phyloP scores from a whole-genome alignment of 2,113 vertebrate species.

The Labeo catla region DNA sequence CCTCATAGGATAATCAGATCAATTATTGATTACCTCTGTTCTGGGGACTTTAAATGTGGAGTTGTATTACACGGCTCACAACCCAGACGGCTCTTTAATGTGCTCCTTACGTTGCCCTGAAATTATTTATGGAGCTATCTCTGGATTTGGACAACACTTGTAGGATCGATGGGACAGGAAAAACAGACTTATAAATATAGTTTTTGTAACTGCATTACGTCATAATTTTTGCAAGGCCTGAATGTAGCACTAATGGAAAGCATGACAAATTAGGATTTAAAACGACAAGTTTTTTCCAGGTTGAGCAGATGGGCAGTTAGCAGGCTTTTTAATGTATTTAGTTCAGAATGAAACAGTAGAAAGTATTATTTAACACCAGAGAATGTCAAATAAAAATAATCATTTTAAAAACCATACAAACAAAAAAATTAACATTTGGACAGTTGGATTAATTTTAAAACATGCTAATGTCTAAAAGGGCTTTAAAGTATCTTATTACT shows the following conservation, averaged over 20 bases:
- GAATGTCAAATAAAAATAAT: background rate
- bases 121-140: constrained; percentile 4
- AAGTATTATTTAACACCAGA: background rate
- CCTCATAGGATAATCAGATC: constrained; percentile 17
- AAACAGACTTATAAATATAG: background rate
- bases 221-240: background rate
- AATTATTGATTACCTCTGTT: constrained; percentile 35
- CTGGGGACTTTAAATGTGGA: constrained; percentile 6
- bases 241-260: background rate
- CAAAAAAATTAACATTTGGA: background rate
- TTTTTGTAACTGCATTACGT: background rate
- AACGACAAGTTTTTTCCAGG: background rate
- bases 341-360: background rate
- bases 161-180: background rate
- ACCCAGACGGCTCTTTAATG: background rate
- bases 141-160: background rate
- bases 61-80: background rate
- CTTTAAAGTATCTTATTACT: background rate
- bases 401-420: background rate
- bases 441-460: background rate
- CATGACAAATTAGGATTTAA: background rate
- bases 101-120: background rate
- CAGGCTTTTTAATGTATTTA: background rate
- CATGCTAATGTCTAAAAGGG: background rate
- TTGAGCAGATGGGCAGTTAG: background rate